A percentile compares a stretch with the other conserved stretches of the same genome.
Evolutionary conservation across 2,888 invertebrate species (phyloP).

Genomic region (Coleophora flavipennella): DNA sequence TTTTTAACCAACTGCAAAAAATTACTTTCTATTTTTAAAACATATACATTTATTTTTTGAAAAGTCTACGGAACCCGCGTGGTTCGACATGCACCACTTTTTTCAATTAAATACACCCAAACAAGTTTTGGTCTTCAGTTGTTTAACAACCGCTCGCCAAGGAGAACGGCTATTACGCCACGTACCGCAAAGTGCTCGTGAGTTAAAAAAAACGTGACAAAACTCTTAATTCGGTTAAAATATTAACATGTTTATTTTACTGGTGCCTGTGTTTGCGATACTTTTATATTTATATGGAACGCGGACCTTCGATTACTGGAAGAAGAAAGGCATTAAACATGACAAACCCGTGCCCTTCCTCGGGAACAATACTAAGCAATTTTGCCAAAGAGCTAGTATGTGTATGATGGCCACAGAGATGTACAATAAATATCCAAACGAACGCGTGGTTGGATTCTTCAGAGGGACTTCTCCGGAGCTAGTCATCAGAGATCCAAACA

Average conservation of each 20-base stretch:
- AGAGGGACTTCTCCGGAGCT: slow-evolving; percentile 43
- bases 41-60: no score
- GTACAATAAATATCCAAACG: slow-evolving; percentile 47
- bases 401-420: slow-evolving; percentile 44
- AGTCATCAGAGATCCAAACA: slow-evolving; percentile 49
- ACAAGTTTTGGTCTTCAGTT: no score
- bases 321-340: slow-evolving; percentile 45
- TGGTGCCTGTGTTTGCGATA: slow-evolving; percentile 23
- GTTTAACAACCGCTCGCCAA: no score
- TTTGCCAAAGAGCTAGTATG: slow-evolving; percentile 39
- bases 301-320: slow-evolving; percentile 47
- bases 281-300: slow-evolving; percentile 40
- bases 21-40: no score
- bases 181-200: no score
- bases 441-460: slow-evolving; percentile 52
- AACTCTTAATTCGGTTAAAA: not conserved
- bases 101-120: no score
- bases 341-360: slow-evolving; percentile 41
- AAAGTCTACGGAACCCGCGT: no score
- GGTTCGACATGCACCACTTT: no score
- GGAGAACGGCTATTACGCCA: no score
- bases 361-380: slow-evolving; percentile 44
- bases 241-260: slow-evolving; percentile 11
- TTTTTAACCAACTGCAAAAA: no score
- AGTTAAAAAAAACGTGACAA: not conserved